A percentile compares a stretch with the other conserved stretches of the same genome.
phyloP scores from a whole-genome alignment of 1,140 invertebrate genomes.

The Chionoecetes opilio region DNA sequence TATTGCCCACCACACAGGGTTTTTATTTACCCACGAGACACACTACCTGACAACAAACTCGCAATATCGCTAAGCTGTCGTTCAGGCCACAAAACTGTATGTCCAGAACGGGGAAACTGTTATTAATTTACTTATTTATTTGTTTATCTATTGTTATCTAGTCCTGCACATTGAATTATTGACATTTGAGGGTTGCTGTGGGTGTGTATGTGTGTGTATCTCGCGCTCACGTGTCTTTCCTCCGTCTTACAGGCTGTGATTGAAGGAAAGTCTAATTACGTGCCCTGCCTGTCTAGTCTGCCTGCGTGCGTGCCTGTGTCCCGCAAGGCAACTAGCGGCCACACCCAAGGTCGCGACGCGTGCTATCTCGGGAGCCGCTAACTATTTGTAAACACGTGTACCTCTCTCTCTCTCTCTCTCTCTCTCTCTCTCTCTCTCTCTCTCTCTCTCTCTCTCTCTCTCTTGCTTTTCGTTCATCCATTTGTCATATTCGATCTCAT shows the following conservation, averaged over 20 bases:
- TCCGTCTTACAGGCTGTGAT: background rate
- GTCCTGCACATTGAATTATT: too few species aligned
- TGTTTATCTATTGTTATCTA: too few species aligned
- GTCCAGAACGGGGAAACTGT: too few species aligned
- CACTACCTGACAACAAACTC: too few species aligned
- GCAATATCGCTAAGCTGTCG: too few species aligned
- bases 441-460: background rate
- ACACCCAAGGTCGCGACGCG: background rate
- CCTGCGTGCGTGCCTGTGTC: background rate
- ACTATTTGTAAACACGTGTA: background rate
- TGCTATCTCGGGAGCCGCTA: background rate
- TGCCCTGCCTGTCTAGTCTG: too few species aligned
- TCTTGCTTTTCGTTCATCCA: background rate
- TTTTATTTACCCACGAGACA: too few species aligned
- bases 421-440: constrained; percentile 45
- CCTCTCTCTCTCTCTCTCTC: background rate
- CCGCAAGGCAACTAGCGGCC: background rate
- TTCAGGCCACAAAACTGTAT: too few species aligned
- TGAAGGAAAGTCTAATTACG: background rate
- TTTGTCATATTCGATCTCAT: background rate
- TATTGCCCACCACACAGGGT: too few species aligned
- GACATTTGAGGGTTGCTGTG: background rate
- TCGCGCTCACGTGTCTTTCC: background rate
- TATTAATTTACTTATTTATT: too few species aligned
- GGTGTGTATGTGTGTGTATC: background rate